Evolutionary conservation across 2,113 vertebrate species (phyloP), one percentile per base, ranked within the genome.

Genomic region (Nipponia nippon): DNA sequence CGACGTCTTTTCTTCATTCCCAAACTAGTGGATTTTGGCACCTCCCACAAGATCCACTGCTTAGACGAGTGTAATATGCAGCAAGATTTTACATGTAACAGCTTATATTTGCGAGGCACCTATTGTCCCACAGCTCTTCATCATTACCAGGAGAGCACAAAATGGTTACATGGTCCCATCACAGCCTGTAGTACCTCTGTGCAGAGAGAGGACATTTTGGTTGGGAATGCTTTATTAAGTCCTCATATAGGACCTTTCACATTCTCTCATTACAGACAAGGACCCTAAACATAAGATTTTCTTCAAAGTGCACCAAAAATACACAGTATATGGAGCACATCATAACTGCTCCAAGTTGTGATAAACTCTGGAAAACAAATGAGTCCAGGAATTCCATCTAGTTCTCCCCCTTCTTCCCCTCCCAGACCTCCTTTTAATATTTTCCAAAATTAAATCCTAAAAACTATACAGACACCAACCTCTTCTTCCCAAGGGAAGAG

Each of bases 61-160:
- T 83, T 16, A 52, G n/a, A 36, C 2, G 1, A 91, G 23, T 44
- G 49, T 13, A 76, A 10, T 26, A 49, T 3, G 7, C 0, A 1
- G 15, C 16, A 55, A 66, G 15, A 22, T 76, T 90, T 80, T 58
- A 78, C 7, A 59, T 7, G 3, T 8, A 93, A 77, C 52, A 86
- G 27, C 34, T 93, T 29, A 32, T 6, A 80, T 13, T 36, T 49
- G 76, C 20, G 44, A 83, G 90, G 63, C 46, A 83, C 17, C 13
- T 77, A 3, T 4, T 76, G 27, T 32, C 13, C 16, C 71, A 90
- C 50, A 89, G 30, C 9, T 72, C 85, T 76, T 78, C 14, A 67
- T 19, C 42, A 32, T 30, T 30, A 90, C 4, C 9, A 17, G 13
- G 3, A 46, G 16, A 73, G n/a, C 15, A 72, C 17, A 83, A 71